Conservation (phyloP, 2,888 invertebrate genomes). For the Thereva unica region DNA sequence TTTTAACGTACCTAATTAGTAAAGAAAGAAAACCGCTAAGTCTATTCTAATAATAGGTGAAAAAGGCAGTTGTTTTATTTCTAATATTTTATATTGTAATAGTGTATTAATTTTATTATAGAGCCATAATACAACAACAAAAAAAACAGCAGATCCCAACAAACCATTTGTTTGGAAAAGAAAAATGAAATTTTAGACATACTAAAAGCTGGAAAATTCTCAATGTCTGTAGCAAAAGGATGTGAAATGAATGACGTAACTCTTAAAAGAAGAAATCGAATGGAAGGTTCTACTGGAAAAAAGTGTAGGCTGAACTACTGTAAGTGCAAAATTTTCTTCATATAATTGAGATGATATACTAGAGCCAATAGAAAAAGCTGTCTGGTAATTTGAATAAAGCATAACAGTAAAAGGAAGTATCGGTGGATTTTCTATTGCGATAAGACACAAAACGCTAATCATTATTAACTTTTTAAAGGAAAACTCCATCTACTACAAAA, state of each 20-base stretch:
- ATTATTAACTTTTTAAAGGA: neutral
- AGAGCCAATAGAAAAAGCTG: slow-evolving; percentile 24
- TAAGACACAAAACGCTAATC: neutral
- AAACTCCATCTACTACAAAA: slow-evolving; percentile 10
- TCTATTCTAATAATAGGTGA: too few relatives aligned
- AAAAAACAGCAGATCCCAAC: neutral
- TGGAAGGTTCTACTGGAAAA: slow-evolving; percentile 24
- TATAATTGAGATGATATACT: slow-evolving; percentile 15
- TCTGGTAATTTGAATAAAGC: slow-evolving; percentile 18
- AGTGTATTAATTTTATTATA: neutral
- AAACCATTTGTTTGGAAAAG: slow-evolving; percentile 9
- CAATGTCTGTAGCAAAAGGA: slow-evolving; percentile 24
- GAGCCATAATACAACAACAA: neutral
- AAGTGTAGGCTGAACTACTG: slow-evolving; percentile 13
- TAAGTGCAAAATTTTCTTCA: slow-evolving; percentile 14
- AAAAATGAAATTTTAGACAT: neutral
- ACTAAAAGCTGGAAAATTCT: slow-evolving; percentile 11
- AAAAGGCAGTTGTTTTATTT: too few relatives aligned
- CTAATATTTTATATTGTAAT: too few relatives aligned
- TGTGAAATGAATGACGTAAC: slow-evolving; percentile 28
- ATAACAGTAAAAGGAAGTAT: slow-evolving; percentile 8
- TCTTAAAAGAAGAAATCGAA: slow-evolving; percentile 21
- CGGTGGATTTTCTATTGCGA: neutral
- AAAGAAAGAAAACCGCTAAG: too few relatives aligned
- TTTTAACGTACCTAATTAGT: too few relatives aligned